Percentiles rank a stretch among this genome's conserved stretches.
phyloP scores from a whole-genome alignment of 2,797 vertebrate species.

The Craterocephalus amniculus region DNA sequence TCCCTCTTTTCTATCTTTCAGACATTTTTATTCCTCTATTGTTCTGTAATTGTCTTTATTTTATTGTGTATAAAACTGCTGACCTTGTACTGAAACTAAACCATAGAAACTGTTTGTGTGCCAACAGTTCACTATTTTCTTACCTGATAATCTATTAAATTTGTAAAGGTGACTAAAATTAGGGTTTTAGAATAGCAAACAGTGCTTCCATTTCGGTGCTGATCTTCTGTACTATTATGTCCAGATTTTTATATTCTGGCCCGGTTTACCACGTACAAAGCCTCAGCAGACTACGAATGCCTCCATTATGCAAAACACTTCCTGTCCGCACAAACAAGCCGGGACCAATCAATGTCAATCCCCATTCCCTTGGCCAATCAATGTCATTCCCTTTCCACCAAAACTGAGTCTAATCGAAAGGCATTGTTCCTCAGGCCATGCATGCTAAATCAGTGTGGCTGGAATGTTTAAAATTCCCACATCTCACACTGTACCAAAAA shows the following conservation, averaged over 20 bases:
- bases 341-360: constrained; percentile 83
- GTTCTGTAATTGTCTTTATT: constrained; percentile 20
- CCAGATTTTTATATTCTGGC: constrained; percentile 61
- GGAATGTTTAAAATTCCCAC: constrained; percentile 43
- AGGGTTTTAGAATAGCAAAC: constrained; percentile 11
- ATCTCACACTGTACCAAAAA: constrained; percentile 42
- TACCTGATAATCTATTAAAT: constrained; percentile 16
- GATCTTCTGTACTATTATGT: constrained; percentile 41
- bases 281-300: constrained; percentile 73
- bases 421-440: constrained; percentile 66
- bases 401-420: constrained; percentile 72
- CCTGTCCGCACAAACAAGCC: constrained; percentile 77
- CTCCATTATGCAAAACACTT: constrained; percentile 80
- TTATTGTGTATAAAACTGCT: constrained; percentile 10
- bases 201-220: constrained; percentile 21
- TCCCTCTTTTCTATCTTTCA: not conserved
- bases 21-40: constrained; percentile 16
- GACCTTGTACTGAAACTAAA: constrained; percentile 6
- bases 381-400: constrained; percentile 74
- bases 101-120: constrained; percentile 5
- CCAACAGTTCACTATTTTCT: constrained; percentile 7
- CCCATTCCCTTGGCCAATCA: constrained; percentile 79
- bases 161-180: constrained; percentile 19
- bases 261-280: constrained; percentile 47
- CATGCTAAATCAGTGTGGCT: constrained; percentile 63